These are phyloP conservation scores for Hypsibius dujardini DNA, from an alignment of 1,140 invertebrate species.

Conservation along the genomic window DNA sequence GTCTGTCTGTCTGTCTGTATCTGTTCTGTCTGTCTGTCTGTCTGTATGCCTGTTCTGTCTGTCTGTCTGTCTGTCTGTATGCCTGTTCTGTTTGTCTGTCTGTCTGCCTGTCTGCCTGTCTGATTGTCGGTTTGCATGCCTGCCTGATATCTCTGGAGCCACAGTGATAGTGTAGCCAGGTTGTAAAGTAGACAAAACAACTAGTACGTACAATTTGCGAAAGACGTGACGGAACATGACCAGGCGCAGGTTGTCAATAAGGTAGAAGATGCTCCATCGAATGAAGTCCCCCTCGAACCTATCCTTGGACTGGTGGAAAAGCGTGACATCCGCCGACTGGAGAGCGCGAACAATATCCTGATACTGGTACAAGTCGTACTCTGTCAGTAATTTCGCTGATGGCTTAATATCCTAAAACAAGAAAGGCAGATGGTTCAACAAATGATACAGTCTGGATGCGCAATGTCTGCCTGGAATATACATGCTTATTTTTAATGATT, in stretches of 20 bases:
- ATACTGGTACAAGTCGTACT: neutral
- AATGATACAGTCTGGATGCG: no score
- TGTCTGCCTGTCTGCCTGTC: no score
- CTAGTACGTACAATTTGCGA: slow-evolving; percentile 7
- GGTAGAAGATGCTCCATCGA: slow-evolving; percentile 13
- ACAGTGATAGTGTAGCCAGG: neutral
- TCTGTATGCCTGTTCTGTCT: no score
- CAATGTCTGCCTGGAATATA: no score
- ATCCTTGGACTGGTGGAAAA: neutral
- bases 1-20: no score
- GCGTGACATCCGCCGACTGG: neutral
- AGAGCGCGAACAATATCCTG: neutral
- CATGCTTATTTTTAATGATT: no score
- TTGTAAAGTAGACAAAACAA: neutral
- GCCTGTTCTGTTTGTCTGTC: no score
- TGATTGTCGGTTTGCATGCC: no score
- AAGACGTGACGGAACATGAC: slow-evolving; percentile 16
- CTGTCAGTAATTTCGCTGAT: neutral
- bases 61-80: no score
- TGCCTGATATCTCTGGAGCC: neutral
- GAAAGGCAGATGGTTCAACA: no score
- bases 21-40: no score
- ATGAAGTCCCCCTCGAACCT: neutral
- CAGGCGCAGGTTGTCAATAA: slow-evolving; percentile 12
- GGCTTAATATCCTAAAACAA: neutral